A percentile compares a stretch with the other conserved stretches of the same genome.
phyloP scores from a whole-genome alignment of 2,113 vertebrate genomes.

The Laterallus jamaicensis region DNA sequence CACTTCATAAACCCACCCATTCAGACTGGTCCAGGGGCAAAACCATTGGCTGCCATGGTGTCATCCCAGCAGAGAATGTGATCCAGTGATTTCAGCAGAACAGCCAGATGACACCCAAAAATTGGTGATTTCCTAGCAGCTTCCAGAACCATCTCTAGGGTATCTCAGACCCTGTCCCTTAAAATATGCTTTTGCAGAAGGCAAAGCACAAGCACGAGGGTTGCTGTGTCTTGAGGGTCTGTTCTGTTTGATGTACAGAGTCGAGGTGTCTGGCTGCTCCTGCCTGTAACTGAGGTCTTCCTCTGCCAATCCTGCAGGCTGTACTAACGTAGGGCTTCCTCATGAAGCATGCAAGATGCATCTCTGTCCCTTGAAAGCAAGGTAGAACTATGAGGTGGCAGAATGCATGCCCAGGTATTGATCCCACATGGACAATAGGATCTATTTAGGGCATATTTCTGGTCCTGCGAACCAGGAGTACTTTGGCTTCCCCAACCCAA shows the following conservation, averaged over 20 bases:
- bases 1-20: neutral
- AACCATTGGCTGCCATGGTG: rapidly evolving
- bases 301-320: neutral
- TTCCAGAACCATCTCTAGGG: neutral
- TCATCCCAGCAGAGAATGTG: neutral
- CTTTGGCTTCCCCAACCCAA: neutral
- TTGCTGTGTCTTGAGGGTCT: neutral
- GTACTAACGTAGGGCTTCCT: neutral
- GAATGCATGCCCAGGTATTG: neutral
- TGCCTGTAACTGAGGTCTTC: neutral
- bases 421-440: neutral
- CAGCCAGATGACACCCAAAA: neutral
- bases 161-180: neutral
- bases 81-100: neutral
- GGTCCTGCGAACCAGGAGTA: neutral
- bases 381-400: neutral
- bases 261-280: rapidly evolving
- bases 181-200: neutral
- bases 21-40: neutral
- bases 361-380: neutral
- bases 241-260: neutral
- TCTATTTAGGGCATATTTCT: neutral
- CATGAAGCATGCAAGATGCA: neutral
- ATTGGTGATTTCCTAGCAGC: neutral
- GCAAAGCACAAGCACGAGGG: neutral